Percentiles rank a stretch among this genome's conserved stretches.
Conservation (phyloP, 2,797 vertebrate genomes). For the Melanotaenia maccullochi region DNA sequence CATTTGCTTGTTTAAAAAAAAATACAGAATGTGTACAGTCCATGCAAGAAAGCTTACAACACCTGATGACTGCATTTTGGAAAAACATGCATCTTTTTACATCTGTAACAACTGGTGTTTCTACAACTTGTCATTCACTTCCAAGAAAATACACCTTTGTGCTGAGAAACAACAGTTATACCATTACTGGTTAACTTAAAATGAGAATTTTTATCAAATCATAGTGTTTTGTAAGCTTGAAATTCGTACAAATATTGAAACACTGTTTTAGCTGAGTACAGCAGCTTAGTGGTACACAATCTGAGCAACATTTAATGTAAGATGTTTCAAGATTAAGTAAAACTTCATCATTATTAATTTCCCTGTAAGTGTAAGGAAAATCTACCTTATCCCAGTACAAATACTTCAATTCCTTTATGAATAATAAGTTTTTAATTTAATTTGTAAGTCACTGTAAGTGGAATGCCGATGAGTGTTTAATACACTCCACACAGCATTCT, state of each 20-base stretch:
- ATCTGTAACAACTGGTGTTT: not conserved
- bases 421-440: not conserved
- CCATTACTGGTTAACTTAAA: not conserved
- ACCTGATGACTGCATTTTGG: no score
- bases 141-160: not conserved
- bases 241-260: not conserved
- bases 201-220: not conserved
- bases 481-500: conserved; percentile 31
- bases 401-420: not conserved
- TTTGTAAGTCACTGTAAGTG: conserved; percentile 16
- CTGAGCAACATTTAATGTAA: not conserved
- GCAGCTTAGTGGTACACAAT: not conserved
- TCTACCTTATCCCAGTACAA: not conserved
- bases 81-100: not conserved
- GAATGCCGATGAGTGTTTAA: conserved; percentile 43
- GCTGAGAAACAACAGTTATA: not conserved
- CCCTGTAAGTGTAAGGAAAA: not conserved
- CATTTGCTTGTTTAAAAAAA: no score
- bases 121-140: not conserved
- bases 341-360: not conserved
- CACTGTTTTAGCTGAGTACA: not conserved
- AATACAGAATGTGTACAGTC: no score
- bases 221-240: not conserved
- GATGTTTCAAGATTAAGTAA: not conserved
- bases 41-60: no score